Conservation (phyloP, 1,140 invertebrate species). For the Drosophila pachea region DNA sequence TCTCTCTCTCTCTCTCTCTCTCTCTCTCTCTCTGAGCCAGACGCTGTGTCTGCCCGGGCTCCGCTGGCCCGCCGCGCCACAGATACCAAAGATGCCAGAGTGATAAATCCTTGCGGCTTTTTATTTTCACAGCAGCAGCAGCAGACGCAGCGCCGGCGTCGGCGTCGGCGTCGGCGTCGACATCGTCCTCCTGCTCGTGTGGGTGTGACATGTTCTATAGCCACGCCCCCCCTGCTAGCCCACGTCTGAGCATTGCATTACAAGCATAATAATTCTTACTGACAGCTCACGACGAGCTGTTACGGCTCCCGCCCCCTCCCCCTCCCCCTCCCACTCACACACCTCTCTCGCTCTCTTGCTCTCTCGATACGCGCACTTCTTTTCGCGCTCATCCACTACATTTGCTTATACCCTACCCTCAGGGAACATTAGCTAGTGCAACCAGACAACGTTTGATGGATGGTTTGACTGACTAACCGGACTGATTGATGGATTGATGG, state of each 20-base stretch:
- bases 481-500: background rate
- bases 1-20: background rate
- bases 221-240: slow-evolving; percentile 49
- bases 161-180: too few species aligned
- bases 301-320: background rate
- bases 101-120: slow-evolving; percentile 77
- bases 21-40: background rate
- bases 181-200: slow-evolving; percentile 13
- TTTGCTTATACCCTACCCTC: slow-evolving; percentile 1
- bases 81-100: slow-evolving; percentile 68
- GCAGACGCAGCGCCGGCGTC: too few species aligned
- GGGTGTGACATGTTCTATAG: slow-evolving; percentile 42
- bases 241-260: slow-evolving; percentile 65
- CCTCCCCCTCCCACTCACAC: background rate
- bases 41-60: slow-evolving; percentile 6
- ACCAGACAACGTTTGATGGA: too few species aligned
- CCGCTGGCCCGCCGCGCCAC: slow-evolving; percentile 2
- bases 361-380: slow-evolving; percentile 1
- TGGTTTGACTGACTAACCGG: too few species aligned
- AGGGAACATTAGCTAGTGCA: background rate
- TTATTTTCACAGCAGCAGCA: slow-evolving; percentile 64
- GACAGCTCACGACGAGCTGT: slow-evolving; percentile 51
- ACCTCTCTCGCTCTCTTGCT: background rate
- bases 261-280: slow-evolving; percentile 76
- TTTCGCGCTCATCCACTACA: slow-evolving; percentile 12